Evolutionary conservation across 1,140 invertebrate genomes (phyloP).

Genomic region (Aradophagus sp.): DNA sequence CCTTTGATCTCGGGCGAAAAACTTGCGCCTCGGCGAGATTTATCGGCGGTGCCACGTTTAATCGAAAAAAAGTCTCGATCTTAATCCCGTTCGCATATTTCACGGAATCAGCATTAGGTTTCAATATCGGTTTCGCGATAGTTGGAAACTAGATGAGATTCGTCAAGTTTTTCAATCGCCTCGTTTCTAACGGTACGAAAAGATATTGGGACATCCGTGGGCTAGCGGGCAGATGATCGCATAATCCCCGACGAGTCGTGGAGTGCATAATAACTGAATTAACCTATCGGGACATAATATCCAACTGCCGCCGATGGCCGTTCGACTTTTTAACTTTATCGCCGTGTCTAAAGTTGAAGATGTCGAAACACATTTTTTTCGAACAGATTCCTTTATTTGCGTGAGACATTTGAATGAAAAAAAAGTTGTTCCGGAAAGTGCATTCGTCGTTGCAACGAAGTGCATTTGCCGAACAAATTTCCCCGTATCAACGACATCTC

Average conservation of each 20-base stretch:
- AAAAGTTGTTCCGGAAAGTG: no score
- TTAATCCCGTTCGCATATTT: slow-evolving; percentile 38
- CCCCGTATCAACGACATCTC: no score
- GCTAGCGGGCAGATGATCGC: slow-evolving; percentile 53
- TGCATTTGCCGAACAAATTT: no score
- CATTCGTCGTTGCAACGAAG: no score
- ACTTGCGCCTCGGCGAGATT: no score
- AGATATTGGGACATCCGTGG: slow-evolving; percentile 36
- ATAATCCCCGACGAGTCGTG: slow-evolving; percentile 42
- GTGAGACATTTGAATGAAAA: no score
- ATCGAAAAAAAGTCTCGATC: slow-evolving; percentile 33
- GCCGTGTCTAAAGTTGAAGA: background rate
- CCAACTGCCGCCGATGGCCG: slow-evolving; percentile 39
- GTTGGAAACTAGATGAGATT: slow-evolving; percentile 32
- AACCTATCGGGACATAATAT: slow-evolving; percentile 62
- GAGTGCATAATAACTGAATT: slow-evolving; percentile 61
- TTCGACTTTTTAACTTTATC: slow-evolving; percentile 50
- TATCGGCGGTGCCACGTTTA: slow-evolving; percentile 20
- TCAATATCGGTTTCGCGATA: slow-evolving; percentile 33
- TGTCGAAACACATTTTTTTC: no score
- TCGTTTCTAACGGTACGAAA: slow-evolving; percentile 11
- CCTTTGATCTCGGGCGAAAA: no score
- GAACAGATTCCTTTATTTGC: no score
- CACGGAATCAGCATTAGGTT: slow-evolving; percentile 35
- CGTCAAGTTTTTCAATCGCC: slow-evolving; percentile 47